These are phyloP conservation scores for Cichladusa arquata DNA, from an alignment of 2,113 vertebrate genomes.

Conservation along the genomic window DNA sequence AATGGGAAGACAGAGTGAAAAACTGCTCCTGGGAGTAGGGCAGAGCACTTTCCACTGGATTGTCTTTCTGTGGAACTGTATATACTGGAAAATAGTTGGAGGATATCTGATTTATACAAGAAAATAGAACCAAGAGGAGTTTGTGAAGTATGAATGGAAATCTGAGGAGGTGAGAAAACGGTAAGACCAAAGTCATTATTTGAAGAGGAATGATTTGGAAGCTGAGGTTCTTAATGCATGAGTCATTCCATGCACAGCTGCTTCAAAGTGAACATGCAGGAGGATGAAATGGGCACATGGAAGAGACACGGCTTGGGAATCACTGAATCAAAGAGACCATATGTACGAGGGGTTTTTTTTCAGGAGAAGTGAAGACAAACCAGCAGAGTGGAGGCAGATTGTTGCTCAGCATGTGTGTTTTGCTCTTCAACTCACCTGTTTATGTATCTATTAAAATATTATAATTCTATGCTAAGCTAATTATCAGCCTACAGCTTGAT, in stretches of 20 bases:
- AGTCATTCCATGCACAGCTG: not conserved
- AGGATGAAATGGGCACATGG: not conserved
- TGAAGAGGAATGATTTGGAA: not conserved
- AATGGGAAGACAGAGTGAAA: not conserved
- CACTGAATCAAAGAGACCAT: not conserved
- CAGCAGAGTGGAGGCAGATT: not conserved
- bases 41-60: not conserved
- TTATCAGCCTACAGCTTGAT: not conserved
- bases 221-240: not conserved
- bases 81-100: not conserved
- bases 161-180: not conserved
- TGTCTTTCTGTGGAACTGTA: not conserved
- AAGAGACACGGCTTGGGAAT: not conserved
- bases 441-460: not conserved
- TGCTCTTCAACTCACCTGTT: not conserved
- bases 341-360: not conserved
- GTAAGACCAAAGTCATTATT: not conserved
- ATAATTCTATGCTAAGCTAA: not conserved
- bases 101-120: not conserved
- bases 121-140: not conserved
- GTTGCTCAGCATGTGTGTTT: not conserved
- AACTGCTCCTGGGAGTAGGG: not conserved
- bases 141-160: not conserved
- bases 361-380: not conserved
- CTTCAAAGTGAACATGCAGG: not conserved